Evolutionary conservation across 2,797 vertebrate genomes (phyloP).

Genomic region (Pitangus sulphuratus): DNA sequence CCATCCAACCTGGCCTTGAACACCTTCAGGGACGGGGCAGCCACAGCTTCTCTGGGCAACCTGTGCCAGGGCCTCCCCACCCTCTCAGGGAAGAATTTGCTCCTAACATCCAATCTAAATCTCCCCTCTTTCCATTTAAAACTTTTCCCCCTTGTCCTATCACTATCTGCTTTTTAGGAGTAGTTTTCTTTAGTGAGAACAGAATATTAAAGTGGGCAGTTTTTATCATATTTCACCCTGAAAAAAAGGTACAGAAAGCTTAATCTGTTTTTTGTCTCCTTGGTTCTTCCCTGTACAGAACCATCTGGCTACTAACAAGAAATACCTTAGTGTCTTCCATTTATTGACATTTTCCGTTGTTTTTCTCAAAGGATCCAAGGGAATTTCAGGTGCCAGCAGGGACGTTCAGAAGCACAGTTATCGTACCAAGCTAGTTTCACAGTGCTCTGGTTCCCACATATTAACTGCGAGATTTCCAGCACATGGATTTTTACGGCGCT

Average conservation of each 20-base stretch:
- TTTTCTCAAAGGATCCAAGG: not conserved
- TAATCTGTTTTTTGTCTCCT: not conserved
- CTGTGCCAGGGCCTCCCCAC: rapidly evolving
- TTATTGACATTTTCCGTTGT: not conserved
- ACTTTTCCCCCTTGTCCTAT: no score
- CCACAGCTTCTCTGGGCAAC: not conserved
- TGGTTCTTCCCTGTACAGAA: not conserved
- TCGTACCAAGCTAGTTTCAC: not conserved
- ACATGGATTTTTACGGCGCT: not conserved
- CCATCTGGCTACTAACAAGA: not conserved
- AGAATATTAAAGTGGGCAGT: rapidly evolving
- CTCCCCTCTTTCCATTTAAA: not conserved
- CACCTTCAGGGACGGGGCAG: not conserved
- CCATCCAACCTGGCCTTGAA: rapidly evolving
- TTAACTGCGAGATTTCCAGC: not conserved
- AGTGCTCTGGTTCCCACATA: not conserved
- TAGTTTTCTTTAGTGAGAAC: not conserved
- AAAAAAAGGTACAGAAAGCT: not conserved
- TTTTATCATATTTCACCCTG: not conserved
- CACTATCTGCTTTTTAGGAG: not conserved
- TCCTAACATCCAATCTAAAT: not conserved
- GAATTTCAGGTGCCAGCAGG: not conserved
- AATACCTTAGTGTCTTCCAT: not conserved
- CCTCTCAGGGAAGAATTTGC: not conserved
- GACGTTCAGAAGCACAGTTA: not conserved